Evolutionary conservation across 64 coral and sea anemone genomes (phyloP).

Genomic region (Hydrozoanthus tunicans): DNA sequence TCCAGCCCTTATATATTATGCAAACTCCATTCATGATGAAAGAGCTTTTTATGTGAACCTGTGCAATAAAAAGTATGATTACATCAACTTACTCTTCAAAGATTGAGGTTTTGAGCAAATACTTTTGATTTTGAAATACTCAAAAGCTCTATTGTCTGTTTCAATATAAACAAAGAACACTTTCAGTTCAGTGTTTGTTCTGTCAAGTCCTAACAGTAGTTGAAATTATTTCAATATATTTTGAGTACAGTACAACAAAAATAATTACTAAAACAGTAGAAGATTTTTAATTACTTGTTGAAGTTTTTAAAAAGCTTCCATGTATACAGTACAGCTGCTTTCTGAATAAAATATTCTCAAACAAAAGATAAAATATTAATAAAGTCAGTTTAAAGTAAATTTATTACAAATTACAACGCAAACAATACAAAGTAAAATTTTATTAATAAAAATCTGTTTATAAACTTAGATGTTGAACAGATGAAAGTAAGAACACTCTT

Average conservation of each 20-base stretch:
- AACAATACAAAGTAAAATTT: neutral
- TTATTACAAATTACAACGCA: constrained; percentile 21
- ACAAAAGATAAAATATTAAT: neutral
- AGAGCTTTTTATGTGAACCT: constrained; percentile 90
- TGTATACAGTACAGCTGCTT: neutral
- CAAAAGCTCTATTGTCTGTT: too few species aligned
- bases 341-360: constrained; percentile 5
- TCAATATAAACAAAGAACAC: too few species aligned
- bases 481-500: neutral
- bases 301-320: neutral
- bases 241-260: too few species aligned
- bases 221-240: too few species aligned
- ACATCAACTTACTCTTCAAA: neutral
- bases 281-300: too few species aligned
- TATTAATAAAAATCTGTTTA: neutral
- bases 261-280: too few species aligned
- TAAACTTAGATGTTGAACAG: constrained; percentile 3
- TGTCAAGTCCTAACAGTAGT: too few species aligned
- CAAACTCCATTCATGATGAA: constrained; percentile 98
- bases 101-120: neutral
- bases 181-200: too few species aligned
- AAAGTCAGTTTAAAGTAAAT: neutral
- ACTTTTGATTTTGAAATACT: too few species aligned
- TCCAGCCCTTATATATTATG: constrained; percentile 92
- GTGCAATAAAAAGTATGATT: neutral